Evolutionary conservation across 1,140 invertebrate species (phyloP).

Genomic region (Dermatophagoides farinae): DNA sequence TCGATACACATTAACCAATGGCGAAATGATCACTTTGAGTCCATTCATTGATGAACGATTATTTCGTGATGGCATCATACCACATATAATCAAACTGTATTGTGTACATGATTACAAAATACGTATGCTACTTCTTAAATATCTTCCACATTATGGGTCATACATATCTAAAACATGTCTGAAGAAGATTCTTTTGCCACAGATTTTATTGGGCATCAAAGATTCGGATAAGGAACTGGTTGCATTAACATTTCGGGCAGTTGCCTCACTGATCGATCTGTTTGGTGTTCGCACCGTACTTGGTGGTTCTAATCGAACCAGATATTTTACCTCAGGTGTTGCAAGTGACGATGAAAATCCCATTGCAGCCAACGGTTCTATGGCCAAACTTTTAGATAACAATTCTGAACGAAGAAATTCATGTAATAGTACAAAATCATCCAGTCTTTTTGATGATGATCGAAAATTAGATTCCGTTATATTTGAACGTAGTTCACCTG

Average conservation of each 20-base stretch:
- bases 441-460: background rate
- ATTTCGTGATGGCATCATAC: background rate
- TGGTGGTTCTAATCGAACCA: background rate
- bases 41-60: background rate
- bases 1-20: slow-evolving; percentile 1
- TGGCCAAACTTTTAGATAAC: background rate
- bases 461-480: background rate
- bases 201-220: slow-evolving; percentile 9
- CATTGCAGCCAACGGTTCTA: background rate
- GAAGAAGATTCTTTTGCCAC: slow-evolving; percentile 1
- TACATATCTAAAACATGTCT: background rate
- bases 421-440: background rate
- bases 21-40: background rate
- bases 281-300: slow-evolving; percentile 7
- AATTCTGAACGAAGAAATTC: background rate
- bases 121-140: background rate
- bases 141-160: slow-evolving; percentile 6
- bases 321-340: background rate
- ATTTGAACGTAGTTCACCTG: slow-evolving; percentile 3
- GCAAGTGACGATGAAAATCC: background rate
- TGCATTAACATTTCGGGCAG: background rate
- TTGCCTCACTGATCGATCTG: background rate
- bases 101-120: slow-evolving; percentile 8
- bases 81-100: slow-evolving; percentile 5
- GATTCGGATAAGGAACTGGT: slow-evolving; percentile 6